Conservation (phyloP, 2,113 vertebrate genomes). For the Gorsachius goisagi region DNA sequence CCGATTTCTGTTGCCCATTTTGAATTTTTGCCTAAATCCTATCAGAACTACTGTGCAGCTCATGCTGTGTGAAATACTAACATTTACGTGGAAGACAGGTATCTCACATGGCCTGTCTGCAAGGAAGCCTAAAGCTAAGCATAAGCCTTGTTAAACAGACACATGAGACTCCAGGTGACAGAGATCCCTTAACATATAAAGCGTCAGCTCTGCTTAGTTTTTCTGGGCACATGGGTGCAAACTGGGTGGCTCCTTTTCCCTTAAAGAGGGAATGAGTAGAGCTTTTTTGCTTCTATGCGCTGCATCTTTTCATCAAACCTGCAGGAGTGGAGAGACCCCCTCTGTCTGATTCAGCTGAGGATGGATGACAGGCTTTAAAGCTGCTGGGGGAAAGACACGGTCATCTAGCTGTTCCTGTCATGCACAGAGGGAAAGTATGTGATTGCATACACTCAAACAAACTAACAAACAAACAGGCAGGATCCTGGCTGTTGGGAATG, state of each 20-base stretch:
- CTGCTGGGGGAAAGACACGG: neutral
- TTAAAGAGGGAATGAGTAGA: neutral
- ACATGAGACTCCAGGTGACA: neutral
- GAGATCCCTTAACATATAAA: neutral
- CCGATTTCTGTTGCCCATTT: neutral
- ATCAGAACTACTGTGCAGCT: neutral
- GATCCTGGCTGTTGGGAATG: neutral
- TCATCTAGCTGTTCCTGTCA: neutral
- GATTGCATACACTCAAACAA: neutral
- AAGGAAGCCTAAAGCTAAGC: neutral
- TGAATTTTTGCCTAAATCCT: neutral
- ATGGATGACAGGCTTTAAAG: neutral
- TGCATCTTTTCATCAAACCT: neutral
- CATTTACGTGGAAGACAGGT: neutral
- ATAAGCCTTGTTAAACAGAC: neutral
- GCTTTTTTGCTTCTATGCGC: neutral
- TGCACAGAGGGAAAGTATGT: neutral
- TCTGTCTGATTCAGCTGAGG: neutral
- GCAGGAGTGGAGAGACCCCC: neutral
- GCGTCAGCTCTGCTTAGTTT: neutral
- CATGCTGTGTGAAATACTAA: neutral
- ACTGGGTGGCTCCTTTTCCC: neutral
- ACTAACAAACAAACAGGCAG: neutral
- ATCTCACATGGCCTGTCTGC: neutral
- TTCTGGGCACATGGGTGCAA: neutral